Percentiles rank a stretch among this genome's conserved stretches.
Evolutionary conservation across 1,140 invertebrate genomes (phyloP).

Genomic region (Macrobrachium rosenbergii): DNA sequence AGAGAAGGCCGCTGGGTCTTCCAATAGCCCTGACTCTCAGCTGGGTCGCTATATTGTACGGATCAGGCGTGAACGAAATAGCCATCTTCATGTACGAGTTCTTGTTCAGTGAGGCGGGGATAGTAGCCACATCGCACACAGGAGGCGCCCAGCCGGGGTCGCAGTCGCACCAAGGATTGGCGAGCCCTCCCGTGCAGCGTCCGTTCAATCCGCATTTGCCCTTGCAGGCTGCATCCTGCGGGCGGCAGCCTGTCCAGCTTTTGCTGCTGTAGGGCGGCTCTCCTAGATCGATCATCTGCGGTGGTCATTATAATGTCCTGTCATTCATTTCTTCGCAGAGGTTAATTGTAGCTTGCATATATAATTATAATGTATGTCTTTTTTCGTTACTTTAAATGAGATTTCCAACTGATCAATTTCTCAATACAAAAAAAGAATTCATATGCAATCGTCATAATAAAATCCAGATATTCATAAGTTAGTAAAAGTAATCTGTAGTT

Average conservation of each 20-base stretch:
- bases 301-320: conserved; percentile 8
- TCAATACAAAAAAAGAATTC: too few relatives aligned
- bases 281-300: conserved; percentile 50
- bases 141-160: conserved; percentile 42
- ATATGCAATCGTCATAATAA: neutral
- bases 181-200: conserved; percentile 32
- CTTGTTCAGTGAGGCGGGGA: conserved; percentile 10
- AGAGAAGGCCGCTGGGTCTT: neutral
- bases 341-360: too few relatives aligned
- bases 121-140: conserved; percentile 15
- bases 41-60: conserved; percentile 10
- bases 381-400: too few relatives aligned
- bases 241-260: conserved; percentile 22
- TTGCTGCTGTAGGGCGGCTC: conserved; percentile 44
- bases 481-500: too few relatives aligned
- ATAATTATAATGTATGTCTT: too few relatives aligned
- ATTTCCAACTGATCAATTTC: too few relatives aligned
- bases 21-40: conserved; percentile 35
- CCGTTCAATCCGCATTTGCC: conserved; percentile 38
- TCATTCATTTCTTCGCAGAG: neutral
- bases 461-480: neutral
- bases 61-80: conserved; percentile 29
- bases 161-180: conserved; percentile 32
- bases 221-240: conserved; percentile 23
- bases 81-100: conserved; percentile 41